A percentile compares a stretch with the other conserved stretches of the same genome.
These are phyloP conservation scores for Loxodonta africana DNA, from an alignment of 2,113 vertebrate species.

Conservation along the genomic window DNA sequence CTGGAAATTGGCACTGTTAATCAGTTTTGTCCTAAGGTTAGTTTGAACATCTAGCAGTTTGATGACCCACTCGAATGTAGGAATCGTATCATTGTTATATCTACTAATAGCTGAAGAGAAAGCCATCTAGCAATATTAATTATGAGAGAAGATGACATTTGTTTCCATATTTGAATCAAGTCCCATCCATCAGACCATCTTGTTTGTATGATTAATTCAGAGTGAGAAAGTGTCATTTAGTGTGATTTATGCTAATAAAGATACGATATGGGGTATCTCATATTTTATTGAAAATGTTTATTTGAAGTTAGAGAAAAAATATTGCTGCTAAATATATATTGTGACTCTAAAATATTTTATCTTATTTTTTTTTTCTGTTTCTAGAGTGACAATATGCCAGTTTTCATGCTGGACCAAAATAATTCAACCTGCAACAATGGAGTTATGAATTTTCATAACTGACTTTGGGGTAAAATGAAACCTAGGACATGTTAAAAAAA, in stretches of 20 bases:
- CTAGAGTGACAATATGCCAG: background rate
- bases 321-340: constrained; percentile 5
- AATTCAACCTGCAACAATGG: constrained; percentile 1
- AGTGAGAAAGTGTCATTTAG: constrained; percentile 79
- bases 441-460: constrained; percentile 8
- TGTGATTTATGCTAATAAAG: constrained; percentile 80
- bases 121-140: constrained; percentile 86
- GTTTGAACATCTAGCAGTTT: constrained; percentile 88
- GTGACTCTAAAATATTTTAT: background rate
- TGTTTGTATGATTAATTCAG: constrained; percentile 85
- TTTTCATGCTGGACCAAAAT: constrained; percentile 52
- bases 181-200: constrained; percentile 86
- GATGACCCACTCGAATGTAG: constrained; percentile 88
- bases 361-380: constrained; percentile 1
- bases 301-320: constrained; percentile 43
- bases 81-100: constrained; percentile 88
- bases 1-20: constrained; percentile 84
- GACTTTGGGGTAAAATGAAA: constrained; percentile 59
- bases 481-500: background rate
- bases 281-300: constrained; percentile 80
- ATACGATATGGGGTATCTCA: constrained; percentile 75
- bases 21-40: constrained; percentile 87
- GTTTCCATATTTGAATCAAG: constrained; percentile 84
- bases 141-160: constrained; percentile 85
- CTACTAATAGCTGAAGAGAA: constrained; percentile 87